Conservation (phyloP, 1,140 invertebrate genomes). For the Diorhabda carinulata region DNA sequence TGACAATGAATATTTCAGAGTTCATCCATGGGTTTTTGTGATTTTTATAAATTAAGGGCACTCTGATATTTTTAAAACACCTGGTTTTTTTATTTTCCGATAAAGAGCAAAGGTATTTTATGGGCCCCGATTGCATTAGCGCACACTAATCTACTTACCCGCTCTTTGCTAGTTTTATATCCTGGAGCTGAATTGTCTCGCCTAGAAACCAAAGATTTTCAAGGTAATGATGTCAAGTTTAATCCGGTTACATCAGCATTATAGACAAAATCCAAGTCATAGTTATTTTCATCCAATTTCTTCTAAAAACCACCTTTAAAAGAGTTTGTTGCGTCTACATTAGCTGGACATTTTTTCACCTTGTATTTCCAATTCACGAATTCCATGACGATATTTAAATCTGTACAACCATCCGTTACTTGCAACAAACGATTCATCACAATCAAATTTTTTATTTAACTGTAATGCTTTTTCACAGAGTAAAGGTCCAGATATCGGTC, state of each 20-base stretch:
- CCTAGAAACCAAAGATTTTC: conserved; percentile 12
- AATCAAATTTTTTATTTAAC: no score
- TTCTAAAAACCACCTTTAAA: no score
- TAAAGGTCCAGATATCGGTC: no score
- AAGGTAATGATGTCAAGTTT: conserved; percentile 14
- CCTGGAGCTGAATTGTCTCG: conserved; percentile 7
- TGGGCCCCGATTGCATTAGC: conserved; percentile 18
- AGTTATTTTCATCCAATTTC: no score
- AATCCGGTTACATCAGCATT: conserved; percentile 24
- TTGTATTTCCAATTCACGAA: no score
- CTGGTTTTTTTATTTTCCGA: conserved; percentile 41
- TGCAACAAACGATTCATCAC: no score
- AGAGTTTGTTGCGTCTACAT: no score
- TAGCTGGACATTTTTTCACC: no score
- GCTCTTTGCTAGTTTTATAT: conserved; percentile 11
- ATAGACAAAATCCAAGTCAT: conserved; percentile 4
- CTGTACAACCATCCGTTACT: no score
- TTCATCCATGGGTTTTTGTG: conserved; percentile 25
- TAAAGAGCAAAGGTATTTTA: conserved; percentile 19
- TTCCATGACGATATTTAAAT: no score
- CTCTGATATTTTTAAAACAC: conserved; percentile 17
- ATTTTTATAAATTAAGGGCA: conserved; percentile 41
- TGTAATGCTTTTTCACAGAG: no score
- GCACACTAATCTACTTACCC: conserved; percentile 11
- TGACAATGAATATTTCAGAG: no score